Base-by-base conservation (phyloP, 2,797 vertebrate genomes). In the Anguilla megastoma region DNA sequence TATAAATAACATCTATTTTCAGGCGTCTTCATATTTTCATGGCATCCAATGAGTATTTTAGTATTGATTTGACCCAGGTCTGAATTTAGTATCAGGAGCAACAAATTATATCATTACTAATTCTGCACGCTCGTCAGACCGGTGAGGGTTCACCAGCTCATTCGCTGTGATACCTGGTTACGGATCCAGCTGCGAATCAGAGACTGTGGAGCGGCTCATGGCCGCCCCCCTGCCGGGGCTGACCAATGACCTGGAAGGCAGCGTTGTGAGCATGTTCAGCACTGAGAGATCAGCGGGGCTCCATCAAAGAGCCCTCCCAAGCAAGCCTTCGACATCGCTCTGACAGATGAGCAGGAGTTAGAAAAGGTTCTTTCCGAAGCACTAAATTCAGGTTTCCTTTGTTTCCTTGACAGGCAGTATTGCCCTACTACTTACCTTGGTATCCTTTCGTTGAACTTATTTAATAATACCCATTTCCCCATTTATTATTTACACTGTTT, bases 181-280 rank as follows among this genome's bases (percentile, higher is more conserved):
- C 92, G 89, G 95, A 93, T 96, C 96, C 96, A 97, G 96, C 96
- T 97, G 96, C 91, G 96, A 95, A 94, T 94, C 95, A 93, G 95
- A 95, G 94, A 95, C 92, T 94, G 94, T 95, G 96, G 91, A 94
- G 95, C 95, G 95, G 96, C 95, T 96, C 91, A 88, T 92, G 95
- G 95, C 94, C 91, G 94, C 86, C 93, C 94, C 92, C 96, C 96
- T 84, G 94, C 96, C 95, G 95, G 84, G 96, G 90, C 93, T 97
- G 96, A 95, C 93, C 96, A 97, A 96, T 97, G 97, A 97, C 96
- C 97, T 95, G 96, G 96, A 97, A 97, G 95, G 95, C 93, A 96
- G 95, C 90, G 96, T 96, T 96, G 94, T 93, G 94, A 97, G 96
- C 96, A 96, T 96, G 97, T 95, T 96, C 94, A 95, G 93, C 94